These are phyloP conservation scores for Temnothorax unifasciatus DNA, from an alignment of 2,888 invertebrate genomes.

Conservation along the genomic window DNA sequence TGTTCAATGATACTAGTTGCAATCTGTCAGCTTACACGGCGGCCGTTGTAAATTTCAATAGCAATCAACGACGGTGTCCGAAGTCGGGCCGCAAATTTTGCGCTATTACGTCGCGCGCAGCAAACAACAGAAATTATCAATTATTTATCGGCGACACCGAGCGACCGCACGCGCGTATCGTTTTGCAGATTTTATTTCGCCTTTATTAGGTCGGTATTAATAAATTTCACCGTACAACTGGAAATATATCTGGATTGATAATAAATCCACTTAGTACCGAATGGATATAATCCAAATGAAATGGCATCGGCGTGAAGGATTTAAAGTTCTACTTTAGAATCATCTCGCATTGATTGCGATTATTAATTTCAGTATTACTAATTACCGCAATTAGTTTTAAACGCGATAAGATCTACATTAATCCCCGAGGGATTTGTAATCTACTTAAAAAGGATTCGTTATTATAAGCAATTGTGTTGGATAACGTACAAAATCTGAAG, in stretches of 20 bases:
- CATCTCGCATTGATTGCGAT: slow-evolving; percentile 9
- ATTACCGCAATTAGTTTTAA: slow-evolving; percentile 16
- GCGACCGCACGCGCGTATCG: neutral
- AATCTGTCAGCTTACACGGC: slow-evolving; percentile 48
- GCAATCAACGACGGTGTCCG: slow-evolving; percentile 43
- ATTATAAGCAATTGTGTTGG: neutral
- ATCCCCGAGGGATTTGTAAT: neutral
- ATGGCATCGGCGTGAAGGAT: neutral
- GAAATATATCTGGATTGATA: slow-evolving; percentile 39
- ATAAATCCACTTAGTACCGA: slow-evolving; percentile 34
- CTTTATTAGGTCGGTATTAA: slow-evolving; percentile 41
- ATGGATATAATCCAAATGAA: slow-evolving; percentile 44
- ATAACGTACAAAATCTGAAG: neutral
- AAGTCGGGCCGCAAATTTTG: slow-evolving; percentile 46
- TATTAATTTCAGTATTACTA: slow-evolving; percentile 38
- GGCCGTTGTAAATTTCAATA: slow-evolving; percentile 41
- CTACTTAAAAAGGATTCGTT: neutral
- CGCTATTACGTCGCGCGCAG: neutral
- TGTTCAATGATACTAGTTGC: slow-evolving; percentile 56
- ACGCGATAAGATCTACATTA: neutral
- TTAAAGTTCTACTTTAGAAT: slow-evolving; percentile 28
- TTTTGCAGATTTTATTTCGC: slow-evolving; percentile 23
- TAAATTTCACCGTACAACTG: slow-evolving; percentile 22
- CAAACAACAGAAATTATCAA: slow-evolving; percentile 54
- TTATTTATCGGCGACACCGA: slow-evolving; percentile 55